Conservation (phyloP, 2,113 vertebrate species). For the Willisornis vidua region DNA sequence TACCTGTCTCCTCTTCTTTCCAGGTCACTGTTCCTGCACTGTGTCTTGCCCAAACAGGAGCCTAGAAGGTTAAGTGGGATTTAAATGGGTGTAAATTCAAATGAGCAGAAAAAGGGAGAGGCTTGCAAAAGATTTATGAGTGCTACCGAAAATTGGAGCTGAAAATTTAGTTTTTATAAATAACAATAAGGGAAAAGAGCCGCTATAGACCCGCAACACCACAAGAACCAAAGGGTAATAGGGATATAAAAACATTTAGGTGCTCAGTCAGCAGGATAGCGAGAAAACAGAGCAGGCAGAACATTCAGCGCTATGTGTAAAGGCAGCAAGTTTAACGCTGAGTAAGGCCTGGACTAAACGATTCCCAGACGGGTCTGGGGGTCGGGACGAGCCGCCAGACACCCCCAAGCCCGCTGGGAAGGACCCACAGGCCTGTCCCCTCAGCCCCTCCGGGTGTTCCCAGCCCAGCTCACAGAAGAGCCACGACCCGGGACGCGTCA, state of each 20-base stretch:
- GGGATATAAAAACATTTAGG: fast-evolving
- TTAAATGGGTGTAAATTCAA: neutral
- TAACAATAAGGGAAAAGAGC: fast-evolving
- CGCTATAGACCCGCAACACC: neutral
- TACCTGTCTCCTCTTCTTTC: neutral
- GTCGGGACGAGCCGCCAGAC: fast-evolving
- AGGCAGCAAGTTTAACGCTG: neutral
- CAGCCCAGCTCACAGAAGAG: neutral
- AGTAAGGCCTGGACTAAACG: fast-evolving
- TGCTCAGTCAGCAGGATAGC: fast-evolving
- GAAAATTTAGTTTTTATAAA: neutral
- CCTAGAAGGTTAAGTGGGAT: neutral
- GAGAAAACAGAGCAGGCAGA: neutral
- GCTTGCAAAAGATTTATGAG: neutral
- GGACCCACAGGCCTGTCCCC: fast-evolving
- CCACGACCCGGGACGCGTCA: too few species aligned
- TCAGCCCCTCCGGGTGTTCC: fast-evolving
- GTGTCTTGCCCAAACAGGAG: neutral
- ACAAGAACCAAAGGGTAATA: fast-evolving
- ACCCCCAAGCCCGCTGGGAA: fast-evolving
- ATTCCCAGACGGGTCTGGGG: fast-evolving
- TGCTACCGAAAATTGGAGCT: fast-evolving
- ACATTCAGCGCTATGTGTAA: fast-evolving
- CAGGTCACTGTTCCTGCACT: neutral
- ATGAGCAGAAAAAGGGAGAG: neutral